Evolutionary conservation across 2,797 vertebrate genomes (phyloP).

Genomic region (Sebastes itinus): DNA sequence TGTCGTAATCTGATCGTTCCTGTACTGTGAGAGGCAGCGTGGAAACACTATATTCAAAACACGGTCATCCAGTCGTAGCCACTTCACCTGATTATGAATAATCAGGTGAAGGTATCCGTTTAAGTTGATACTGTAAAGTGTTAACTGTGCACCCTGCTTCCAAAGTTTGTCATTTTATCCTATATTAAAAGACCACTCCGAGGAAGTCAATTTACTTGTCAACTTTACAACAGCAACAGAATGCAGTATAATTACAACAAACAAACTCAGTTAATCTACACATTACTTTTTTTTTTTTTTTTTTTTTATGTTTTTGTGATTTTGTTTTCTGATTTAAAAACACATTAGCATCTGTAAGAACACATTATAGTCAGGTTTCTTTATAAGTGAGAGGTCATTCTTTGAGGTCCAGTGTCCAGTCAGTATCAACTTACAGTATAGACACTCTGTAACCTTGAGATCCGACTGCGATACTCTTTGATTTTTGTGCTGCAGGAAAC

Average conservation of each 20-base stretch:
- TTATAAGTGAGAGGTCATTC: not conserved
- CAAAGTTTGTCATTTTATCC: not conserved
- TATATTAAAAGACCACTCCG: not conserved
- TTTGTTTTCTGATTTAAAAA: not conserved
- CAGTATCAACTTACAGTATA: not conserved
- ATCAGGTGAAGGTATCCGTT: slow-evolving; percentile 21
- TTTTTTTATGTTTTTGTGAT: not conserved
- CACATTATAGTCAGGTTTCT: not conserved
- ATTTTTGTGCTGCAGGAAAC: not conserved
- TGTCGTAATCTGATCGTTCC: slow-evolving; percentile 50
- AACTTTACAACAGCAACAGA: not conserved
- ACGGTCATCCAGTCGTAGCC: slow-evolving; percentile 9
- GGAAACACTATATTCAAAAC: slow-evolving; percentile 61
- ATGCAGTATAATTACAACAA: not conserved
- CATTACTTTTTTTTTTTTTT: no score
- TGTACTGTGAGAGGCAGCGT: slow-evolving; percentile 39
- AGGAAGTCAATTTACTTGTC: not conserved
- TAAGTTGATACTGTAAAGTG: no score
- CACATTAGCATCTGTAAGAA: not conserved
- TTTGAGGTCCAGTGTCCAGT: not conserved
- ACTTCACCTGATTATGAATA: slow-evolving; percentile 50
- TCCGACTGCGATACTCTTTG: not conserved
- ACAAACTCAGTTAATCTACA: not conserved
- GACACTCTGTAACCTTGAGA: not conserved
- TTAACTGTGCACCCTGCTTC: no score